These are phyloP conservation scores for Odontocerum albicorne DNA, from an alignment of 2,888 invertebrate genomes.

Conservation along the genomic window DNA sequence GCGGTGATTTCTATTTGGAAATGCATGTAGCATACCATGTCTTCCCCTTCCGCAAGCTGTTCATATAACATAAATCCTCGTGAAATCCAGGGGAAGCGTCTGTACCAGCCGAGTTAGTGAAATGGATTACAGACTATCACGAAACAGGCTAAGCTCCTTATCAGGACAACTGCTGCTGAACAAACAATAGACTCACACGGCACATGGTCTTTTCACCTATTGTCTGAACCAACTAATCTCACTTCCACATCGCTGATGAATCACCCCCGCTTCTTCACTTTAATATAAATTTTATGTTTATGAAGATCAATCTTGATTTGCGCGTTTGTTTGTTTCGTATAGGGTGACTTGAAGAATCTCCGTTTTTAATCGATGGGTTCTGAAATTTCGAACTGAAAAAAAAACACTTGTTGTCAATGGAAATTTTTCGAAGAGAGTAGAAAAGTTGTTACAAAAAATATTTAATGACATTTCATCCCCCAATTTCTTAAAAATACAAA, in stretches of 20 bases:
- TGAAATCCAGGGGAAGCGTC: background rate
- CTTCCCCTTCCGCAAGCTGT: conserved; percentile 1
- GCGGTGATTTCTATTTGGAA: background rate
- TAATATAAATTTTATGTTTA: too few species aligned
- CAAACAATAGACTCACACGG: conserved; percentile 15
- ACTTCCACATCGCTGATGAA: background rate
- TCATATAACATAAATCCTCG: conserved; percentile 6
- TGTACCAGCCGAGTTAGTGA: conserved; percentile 17
- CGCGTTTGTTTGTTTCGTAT: too few species aligned
- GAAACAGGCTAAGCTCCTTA: conserved; percentile 20
- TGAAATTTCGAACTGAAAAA: too few species aligned
- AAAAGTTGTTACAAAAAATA: too few species aligned
- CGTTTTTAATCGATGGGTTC: too few species aligned
- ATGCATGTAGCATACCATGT: background rate
- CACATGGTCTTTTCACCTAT: conserved; percentile 16
- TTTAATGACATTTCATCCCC: too few species aligned
- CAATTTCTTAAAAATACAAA: too few species aligned
- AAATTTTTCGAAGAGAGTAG: too few species aligned
- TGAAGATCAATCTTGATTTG: too few species aligned
- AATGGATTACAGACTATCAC: conserved; percentile 33
- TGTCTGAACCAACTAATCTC: background rate
- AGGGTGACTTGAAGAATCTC: too few species aligned
- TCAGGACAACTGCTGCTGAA: conserved; percentile 3
- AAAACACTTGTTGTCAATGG: too few species aligned
- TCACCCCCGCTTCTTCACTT: background rate